Conservation (phyloP, 2,113 vertebrate genomes). For the Hypomesus transpacificus region DNA sequence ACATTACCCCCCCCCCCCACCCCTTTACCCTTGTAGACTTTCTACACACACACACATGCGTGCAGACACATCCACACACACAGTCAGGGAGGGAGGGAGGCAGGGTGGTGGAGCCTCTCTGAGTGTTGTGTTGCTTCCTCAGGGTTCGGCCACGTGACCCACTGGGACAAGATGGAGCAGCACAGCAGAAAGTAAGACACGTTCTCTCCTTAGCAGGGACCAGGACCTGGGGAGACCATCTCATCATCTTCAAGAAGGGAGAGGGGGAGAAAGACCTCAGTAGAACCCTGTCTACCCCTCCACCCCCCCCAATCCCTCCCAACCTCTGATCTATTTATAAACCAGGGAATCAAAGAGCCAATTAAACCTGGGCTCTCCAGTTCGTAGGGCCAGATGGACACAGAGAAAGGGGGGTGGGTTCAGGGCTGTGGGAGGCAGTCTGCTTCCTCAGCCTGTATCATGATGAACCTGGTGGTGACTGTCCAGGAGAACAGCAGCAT, state of each 20-base stretch:
- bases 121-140: not conserved
- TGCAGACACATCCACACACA: not conserved
- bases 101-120: not conserved
- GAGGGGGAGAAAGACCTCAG: not conserved
- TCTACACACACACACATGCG: not conserved
- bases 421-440: not conserved
- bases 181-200: not conserved
- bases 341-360: constrained; percentile 45
- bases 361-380: constrained; percentile 49
- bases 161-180: not conserved
- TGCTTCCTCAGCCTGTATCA: no score
- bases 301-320: not conserved
- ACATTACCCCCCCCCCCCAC: not conserved
- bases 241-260: not conserved
- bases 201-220: no score
- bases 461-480: no score
- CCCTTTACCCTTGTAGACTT: not conserved
- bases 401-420: constrained; percentile 16
- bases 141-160: not conserved
- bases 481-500: no score
- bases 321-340: constrained; percentile 63
- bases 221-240: not conserved
- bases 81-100: not conserved
- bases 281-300: constrained; percentile 39
- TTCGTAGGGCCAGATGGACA: constrained; percentile 19